Conservation (phyloP, 1,140 invertebrate genomes). For the Cotesia chilonis region DNA sequence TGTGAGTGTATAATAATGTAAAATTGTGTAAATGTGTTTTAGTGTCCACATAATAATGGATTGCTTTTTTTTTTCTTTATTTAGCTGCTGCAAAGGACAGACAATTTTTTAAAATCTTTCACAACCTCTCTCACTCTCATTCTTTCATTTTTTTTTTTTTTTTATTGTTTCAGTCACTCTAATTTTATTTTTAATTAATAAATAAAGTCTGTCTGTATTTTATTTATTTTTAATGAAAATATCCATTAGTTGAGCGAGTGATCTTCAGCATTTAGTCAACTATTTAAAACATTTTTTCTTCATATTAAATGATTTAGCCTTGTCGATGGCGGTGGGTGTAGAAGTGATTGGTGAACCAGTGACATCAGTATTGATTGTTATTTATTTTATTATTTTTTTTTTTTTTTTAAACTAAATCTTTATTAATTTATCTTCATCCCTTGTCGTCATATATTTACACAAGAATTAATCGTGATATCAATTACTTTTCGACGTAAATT, state of each 20-base stretch:
- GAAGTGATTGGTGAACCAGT: slow-evolving; percentile 41
- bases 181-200: background rate
- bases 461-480: slow-evolving; percentile 44
- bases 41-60: background rate
- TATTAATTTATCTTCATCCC: slow-evolving; percentile 52
- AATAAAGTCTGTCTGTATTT: slow-evolving; percentile 2
- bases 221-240: slow-evolving; percentile 33
- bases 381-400: slow-evolving; percentile 39
- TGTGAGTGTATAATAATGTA: slow-evolving; percentile 38
- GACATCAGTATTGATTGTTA: slow-evolving; percentile 10
- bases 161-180: slow-evolving; percentile 12
- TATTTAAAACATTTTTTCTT: slow-evolving; percentile 14
- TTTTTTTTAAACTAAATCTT: slow-evolving; percentile 43
- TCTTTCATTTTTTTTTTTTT: slow-evolving; percentile 7
- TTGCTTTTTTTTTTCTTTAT: background rate
- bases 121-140: background rate
- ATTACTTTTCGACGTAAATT: slow-evolving; percentile 24
- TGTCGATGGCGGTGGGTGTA: slow-evolving; percentile 46
- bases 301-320: slow-evolving; percentile 22
- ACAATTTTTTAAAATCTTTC: background rate
- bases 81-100: background rate
- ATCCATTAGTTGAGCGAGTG: slow-evolving; percentile 18
- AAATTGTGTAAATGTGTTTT: slow-evolving; percentile 15
- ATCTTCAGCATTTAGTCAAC: slow-evolving; percentile 12
- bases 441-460: slow-evolving; percentile 52